Conservation (phyloP, 2,797 vertebrate genomes). For the Masticophis lateralis region DNA sequence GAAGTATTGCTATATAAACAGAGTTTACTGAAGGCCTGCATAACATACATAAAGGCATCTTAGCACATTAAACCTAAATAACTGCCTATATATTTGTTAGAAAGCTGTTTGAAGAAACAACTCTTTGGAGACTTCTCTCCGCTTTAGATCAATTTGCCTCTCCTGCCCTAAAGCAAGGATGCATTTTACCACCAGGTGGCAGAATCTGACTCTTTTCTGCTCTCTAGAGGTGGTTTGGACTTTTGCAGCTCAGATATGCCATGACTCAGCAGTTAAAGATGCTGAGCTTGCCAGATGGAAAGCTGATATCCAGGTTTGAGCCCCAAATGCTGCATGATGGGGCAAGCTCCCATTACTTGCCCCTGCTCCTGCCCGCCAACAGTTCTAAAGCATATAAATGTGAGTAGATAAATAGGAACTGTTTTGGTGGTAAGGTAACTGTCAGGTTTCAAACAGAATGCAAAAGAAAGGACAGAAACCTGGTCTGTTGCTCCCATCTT, state of each 20-base stretch:
- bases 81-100: background rate
- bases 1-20: background rate
- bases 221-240: background rate
- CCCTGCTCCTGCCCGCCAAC: background rate
- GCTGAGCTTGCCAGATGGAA: background rate
- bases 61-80: constrained; percentile 20
- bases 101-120: background rate
- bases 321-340: background rate
- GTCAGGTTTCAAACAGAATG: no score
- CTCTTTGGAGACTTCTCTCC: background rate
- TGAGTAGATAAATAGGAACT: background rate
- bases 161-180: background rate
- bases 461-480: no score
- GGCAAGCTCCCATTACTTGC: background rate
- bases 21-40: background rate
- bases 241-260: background rate
- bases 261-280: background rate
- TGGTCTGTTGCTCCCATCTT: no score
- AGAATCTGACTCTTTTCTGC: background rate
- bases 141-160: background rate
- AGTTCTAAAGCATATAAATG: background rate
- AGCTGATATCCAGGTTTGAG: background rate
- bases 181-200: background rate
- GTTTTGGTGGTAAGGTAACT: background rate
- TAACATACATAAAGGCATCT: background rate